Evolutionary conservation across 2,797 vertebrate genomes (phyloP).

Genomic region (Sebastes jordani): DNA sequence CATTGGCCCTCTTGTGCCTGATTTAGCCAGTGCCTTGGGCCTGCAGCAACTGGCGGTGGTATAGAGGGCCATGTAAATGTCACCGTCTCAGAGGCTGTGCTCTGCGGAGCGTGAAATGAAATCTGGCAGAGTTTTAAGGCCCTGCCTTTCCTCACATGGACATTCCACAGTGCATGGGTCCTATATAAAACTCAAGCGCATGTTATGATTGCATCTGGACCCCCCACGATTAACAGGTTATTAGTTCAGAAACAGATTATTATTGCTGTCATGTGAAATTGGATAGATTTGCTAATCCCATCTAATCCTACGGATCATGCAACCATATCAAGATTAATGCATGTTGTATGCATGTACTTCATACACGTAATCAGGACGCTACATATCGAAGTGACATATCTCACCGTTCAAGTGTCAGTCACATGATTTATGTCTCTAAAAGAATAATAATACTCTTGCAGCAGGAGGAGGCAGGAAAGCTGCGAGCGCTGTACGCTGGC

Average conservation of each 20-base stretch:
- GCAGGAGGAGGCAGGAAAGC: constrained; percentile 17
- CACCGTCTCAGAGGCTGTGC: constrained; percentile 87
- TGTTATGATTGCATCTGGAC: constrained; percentile 74
- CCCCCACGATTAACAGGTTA: constrained; percentile 25
- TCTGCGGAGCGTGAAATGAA: constrained; percentile 92
- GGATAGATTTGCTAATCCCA: constrained; percentile 55
- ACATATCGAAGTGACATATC: background rate
- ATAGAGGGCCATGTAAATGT: constrained; percentile 85
- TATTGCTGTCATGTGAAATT: constrained; percentile 43
- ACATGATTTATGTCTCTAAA: background rate
- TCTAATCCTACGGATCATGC: constrained; percentile 56
- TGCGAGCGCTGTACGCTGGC: background rate
- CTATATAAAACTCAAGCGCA: constrained; percentile 70
- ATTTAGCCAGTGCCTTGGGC: constrained; percentile 83
- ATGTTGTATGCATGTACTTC: constrained; percentile 30
- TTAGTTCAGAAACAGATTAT: constrained; percentile 46
- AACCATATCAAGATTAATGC: constrained; percentile 44
- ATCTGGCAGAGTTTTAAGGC: constrained; percentile 88
- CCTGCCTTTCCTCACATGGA: constrained; percentile 79
- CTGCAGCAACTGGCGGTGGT: constrained; percentile 81
- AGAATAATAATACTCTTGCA: constrained; percentile 9
- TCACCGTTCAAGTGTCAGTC: constrained; percentile 16
- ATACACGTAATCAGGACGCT: constrained; percentile 6
- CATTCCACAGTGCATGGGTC: constrained; percentile 54
- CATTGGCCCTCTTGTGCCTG: constrained; percentile 76